phyloP scores from a whole-genome alignment of 2,888 invertebrate genomes.

The Biston betularia region DNA sequence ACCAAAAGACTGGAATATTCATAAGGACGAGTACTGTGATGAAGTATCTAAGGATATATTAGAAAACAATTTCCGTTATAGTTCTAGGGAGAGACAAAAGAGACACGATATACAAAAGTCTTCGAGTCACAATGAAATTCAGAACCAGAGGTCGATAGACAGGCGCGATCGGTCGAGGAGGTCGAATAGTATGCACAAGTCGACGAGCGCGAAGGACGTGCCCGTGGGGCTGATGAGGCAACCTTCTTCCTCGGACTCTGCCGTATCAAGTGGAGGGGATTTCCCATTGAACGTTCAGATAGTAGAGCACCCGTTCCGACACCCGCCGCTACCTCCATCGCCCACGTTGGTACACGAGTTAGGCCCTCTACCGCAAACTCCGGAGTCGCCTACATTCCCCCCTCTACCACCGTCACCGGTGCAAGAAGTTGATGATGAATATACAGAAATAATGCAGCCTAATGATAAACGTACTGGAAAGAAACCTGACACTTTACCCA shows the following conservation, averaged over 20 bases:
- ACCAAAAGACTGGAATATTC: conserved; percentile 86
- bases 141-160: conserved; percentile 81
- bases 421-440: conserved; percentile 92
- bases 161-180: conserved; percentile 82
- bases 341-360: conserved; percentile 74
- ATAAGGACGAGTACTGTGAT: conserved; percentile 86
- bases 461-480: conserved; percentile 78
- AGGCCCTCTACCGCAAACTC: conserved; percentile 81
- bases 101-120: conserved; percentile 87
- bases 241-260: conserved; percentile 82
- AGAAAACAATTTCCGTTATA: conserved; percentile 83
- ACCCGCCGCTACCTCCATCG: conserved; percentile 76
- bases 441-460: conserved; percentile 88
- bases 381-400: conserved; percentile 87
- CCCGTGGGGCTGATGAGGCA: conserved; percentile 84
- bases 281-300: conserved; percentile 89
- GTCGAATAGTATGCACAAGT: conserved; percentile 90
- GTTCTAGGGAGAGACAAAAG: conserved; percentile 84
- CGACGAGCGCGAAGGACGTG: conserved; percentile 91
- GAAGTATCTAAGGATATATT: conserved; percentile 82
- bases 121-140: conserved; percentile 88
- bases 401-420: conserved; percentile 94
- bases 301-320: conserved; percentile 85
- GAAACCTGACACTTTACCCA: conserved; percentile 86
- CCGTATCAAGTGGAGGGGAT: conserved; percentile 85